Conservation (phyloP, 2,113 vertebrate species). For the Catharus minimus region DNA sequence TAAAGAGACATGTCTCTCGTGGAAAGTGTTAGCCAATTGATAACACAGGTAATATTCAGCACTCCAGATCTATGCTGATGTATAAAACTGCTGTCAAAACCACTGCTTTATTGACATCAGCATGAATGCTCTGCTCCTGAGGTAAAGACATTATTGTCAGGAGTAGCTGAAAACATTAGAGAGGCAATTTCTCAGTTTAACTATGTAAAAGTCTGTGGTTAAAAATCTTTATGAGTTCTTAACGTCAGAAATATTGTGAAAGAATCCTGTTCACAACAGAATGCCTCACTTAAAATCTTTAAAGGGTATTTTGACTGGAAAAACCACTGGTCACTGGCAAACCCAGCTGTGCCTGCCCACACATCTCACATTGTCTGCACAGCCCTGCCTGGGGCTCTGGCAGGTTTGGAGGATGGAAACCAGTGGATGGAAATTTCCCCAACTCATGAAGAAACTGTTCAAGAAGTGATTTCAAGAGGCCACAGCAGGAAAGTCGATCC, state of each 20-base stretch:
- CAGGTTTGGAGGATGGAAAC: too few relatives aligned
- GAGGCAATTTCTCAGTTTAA: not conserved
- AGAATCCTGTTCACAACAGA: accelerated
- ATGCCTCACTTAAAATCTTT: accelerated
- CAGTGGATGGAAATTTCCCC: not conserved
- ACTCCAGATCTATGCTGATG: slow-evolving; percentile 2
- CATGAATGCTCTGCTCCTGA: not conserved
- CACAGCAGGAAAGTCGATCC: not conserved
- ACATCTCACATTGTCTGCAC: accelerated
- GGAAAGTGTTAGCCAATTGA: slow-evolving; percentile 17
- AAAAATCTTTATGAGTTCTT: not conserved
- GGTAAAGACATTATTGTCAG: slow-evolving; percentile 17
- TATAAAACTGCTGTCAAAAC: slow-evolving; percentile 50
- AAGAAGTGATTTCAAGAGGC: not conserved
- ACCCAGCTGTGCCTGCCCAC: not conserved
- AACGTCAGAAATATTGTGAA: not conserved
- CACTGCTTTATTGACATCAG: slow-evolving; percentile 32
- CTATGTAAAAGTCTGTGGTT: not conserved
- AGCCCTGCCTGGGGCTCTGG: not conserved
- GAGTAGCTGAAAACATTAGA: not conserved
- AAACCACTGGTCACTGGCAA: accelerated
- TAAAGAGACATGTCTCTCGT: not conserved
- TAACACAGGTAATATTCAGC: slow-evolving; percentile 30
- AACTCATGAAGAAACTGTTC: accelerated
- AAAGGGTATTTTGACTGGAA: not conserved